Percentiles rank a stretch among this genome's conserved stretches.
These are phyloP conservation scores for Sternotherus odoratus DNA, from an alignment of 2,797 vertebrate genomes.

Conservation along the genomic window DNA sequence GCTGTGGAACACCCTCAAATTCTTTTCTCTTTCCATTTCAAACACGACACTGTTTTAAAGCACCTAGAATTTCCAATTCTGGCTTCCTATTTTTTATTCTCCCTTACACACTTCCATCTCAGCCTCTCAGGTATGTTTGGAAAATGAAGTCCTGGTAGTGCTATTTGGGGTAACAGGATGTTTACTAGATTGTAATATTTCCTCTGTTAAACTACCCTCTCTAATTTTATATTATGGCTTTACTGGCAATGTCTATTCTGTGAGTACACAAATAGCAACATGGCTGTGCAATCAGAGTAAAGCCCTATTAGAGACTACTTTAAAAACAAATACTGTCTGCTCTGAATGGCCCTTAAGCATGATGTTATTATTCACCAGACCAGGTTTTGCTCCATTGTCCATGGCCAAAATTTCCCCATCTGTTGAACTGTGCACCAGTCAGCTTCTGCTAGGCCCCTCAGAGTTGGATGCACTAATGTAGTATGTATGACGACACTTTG, in stretches of 20 bases:
- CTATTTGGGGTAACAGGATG: background rate
- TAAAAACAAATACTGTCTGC: background rate
- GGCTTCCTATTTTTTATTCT: background rate
- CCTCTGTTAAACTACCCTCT: background rate
- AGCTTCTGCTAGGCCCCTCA: background rate
- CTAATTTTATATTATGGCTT: constrained; percentile 1
- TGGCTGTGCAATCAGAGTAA: background rate
- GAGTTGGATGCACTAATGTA: background rate
- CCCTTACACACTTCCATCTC: background rate
- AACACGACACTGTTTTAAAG: background rate
- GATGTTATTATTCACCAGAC: background rate
- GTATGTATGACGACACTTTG: background rate
- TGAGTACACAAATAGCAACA: constrained; percentile 1
- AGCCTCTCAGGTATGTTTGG: background rate
- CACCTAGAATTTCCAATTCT: background rate
- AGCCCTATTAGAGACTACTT: background rate
- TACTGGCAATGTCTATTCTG: background rate
- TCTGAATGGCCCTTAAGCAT: background rate
- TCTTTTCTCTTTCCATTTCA: background rate
- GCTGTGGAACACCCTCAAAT: background rate
- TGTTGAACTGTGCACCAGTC: background rate
- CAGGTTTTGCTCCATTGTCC: background rate
- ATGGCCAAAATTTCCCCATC: background rate
- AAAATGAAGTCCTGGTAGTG: background rate
- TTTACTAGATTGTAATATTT: constrained; percentile 2